phyloP scores from a whole-genome alignment of 2,113 vertebrate species.

The Tupaia chinensis region DNA sequence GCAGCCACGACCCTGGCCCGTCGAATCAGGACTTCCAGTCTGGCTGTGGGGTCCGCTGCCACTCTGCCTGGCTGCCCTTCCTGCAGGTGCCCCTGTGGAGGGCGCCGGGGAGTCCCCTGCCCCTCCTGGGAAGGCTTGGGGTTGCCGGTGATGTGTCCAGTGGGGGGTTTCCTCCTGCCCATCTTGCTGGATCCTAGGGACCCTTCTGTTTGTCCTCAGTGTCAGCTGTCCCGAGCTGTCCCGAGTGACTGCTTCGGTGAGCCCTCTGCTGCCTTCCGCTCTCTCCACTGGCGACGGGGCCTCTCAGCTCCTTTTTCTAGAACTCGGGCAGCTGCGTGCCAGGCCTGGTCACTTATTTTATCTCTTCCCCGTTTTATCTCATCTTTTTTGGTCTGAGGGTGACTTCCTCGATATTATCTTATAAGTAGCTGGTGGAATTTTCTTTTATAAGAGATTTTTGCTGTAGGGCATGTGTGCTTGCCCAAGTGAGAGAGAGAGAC shows the following conservation, averaged over 20 bases:
- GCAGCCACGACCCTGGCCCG: too few species aligned
- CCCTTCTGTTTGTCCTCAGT: neutral
- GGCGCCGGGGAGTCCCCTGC: neutral
- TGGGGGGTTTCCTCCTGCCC: neutral
- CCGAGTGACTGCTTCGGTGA: neutral
- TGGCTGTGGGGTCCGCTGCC: neutral
- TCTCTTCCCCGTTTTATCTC: neutral
- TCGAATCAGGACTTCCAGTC: neutral
- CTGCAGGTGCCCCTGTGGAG: neutral
- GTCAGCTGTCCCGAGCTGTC: neutral
- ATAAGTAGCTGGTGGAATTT: neutral
- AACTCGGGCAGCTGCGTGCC: neutral
- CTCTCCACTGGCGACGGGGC: neutral
- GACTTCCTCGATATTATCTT: neutral
- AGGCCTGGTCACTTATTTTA: neutral
- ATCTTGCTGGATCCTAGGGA: too few species aligned
- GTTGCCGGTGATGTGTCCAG: neutral
- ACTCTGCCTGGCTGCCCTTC: neutral
- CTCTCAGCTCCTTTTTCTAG: constrained; percentile 1
- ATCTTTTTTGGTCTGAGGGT: neutral
- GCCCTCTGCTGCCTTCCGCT: neutral
- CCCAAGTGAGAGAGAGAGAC: too few species aligned
- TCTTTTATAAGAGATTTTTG: neutral
- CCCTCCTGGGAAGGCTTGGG: neutral
- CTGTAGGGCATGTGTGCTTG: too few species aligned